Base-by-base conservation (phyloP, 1,140 invertebrate genomes). In the Drosophila nasuta region DNA sequence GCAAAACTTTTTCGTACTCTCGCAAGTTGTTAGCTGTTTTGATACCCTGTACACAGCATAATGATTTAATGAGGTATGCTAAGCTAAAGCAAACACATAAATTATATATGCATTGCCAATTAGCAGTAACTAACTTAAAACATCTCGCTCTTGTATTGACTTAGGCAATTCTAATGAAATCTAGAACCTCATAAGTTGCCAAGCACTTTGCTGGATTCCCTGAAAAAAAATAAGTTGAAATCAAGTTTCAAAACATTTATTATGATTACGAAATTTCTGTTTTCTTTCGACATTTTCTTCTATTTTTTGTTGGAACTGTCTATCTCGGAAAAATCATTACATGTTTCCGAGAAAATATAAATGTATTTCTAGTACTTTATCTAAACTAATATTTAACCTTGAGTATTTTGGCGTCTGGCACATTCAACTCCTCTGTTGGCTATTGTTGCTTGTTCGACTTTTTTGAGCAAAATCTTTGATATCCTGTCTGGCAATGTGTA, bases 11-110 rank as follows among this genome's bases (percentile, higher is more conserved):
- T 88, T 81, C 74, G 76, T 59, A 45, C 41, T 25, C 38, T 35
- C 59, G 59, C 41, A 83, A 89, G 71, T 89, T 89, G 85, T 83
- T 78, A 83, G 77, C 85, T 78, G 58, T 82, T 88, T 60, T 68
- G 75, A 59, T 79, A 75, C 78, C 77, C 71, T 77, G 57, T 65
- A 15, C 15, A n/a, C n/a, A 10, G 38, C 13, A 43, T 10, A 43
- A 43, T 13, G 1, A 5, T n/a, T 7, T 5, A 54, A 54, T 11
- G 13, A 17, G 38, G 49, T 43, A 51, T 33, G 33, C 13, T 25
- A 8, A 51, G 17, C 17, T 45, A 11, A 1, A 8, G 28, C 13
- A 49, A 62, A 49, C n/a, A 48, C 11, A 15, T 10, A 10, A 5
- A 33, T 17, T 54, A 35, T 6, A 54, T 54, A 54, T 17, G 30